Base-by-base conservation (phyloP, 1,140 invertebrate genomes). In the Ceratina japonica region DNA sequence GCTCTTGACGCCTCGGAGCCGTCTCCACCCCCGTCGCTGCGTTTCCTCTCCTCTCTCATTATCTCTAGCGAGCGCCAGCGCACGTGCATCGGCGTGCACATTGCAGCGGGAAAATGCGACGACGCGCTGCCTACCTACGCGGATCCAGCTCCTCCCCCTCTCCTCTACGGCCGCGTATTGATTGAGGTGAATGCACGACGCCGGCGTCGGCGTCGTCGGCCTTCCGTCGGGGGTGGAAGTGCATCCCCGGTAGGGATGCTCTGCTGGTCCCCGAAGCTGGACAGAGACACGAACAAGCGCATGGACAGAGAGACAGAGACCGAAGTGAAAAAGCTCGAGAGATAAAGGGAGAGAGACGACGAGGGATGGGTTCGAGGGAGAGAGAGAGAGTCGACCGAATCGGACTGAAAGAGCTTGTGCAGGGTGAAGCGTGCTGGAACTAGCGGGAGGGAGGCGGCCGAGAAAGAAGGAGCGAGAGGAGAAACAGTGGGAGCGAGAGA, bases 131-230 rank as follows among this genome's bases (percentile, higher is more conserved):
- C 69, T 82, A 75, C 75, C 64, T 70, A 62, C 75, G 52, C 51
- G 49, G 79, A 70, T 81, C 66, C 74, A 73, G 75, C 83, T 66
- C 37, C 61, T 37, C 22, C 78, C 44, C 44, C 4, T 16, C 54
- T 56, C 52, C 56, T 83, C 71, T 75, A 75, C 84, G 76, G 81
- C 86, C 18, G 87, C 12, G 88, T 91, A 91, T 91, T 88, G 91
- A 91, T 92, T 89, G 90, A 91, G 91, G 91, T 91, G 91, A 92
- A 91, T 91, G 89, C 89, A 90, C 91, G 88, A 87, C 84, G 89
- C 68, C 83, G 85, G 64, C 80, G 86, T 79, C 84, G 84, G 74
- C 86, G 80, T 80, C 79, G 68, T 76, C 83, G 75, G 59, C 61
- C 72, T 64, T 61, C 61, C 61, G 16, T 24, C 59, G 76, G 76